phyloP scores from a whole-genome alignment of 2,888 invertebrate genomes.

The Invenusta paracnida region DNA sequence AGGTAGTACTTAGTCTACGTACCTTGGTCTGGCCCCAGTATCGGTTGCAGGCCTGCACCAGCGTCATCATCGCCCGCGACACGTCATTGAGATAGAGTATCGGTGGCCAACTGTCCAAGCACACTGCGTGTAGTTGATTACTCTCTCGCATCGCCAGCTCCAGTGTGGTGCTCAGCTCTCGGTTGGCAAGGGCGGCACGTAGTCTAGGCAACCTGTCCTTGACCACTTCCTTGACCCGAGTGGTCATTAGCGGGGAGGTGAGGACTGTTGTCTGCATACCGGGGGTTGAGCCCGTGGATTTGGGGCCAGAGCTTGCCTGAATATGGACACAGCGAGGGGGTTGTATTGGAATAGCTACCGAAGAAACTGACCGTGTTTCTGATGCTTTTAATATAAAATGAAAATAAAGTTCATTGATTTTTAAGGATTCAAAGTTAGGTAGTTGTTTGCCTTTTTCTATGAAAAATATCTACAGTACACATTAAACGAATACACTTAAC shows the following conservation, averaged over 20 bases:
- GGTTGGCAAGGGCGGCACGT: slow-evolving; percentile 66
- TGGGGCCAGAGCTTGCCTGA: slow-evolving; percentile 67
- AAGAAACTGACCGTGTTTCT: no score
- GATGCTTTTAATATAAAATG: no score
- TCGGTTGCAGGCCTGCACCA: slow-evolving; percentile 79
- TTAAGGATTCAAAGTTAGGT: no score
- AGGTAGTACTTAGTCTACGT: no score
- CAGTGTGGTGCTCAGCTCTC: slow-evolving; percentile 79
- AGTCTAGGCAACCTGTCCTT: slow-evolving; percentile 69
- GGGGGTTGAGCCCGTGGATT: slow-evolving; percentile 77
- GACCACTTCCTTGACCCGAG: slow-evolving; percentile 71
- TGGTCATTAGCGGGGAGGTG: slow-evolving; percentile 76
- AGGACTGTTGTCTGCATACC: slow-evolving; percentile 78
- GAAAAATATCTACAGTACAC: no score
- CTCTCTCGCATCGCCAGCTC: slow-evolving; percentile 88
- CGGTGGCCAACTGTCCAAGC: slow-evolving; percentile 87
- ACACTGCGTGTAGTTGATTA: slow-evolving; percentile 90
- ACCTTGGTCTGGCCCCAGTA: slow-evolving; percentile 63
- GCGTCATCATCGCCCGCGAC: slow-evolving; percentile 73
- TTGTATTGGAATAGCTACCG: no score
- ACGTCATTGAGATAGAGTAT: slow-evolving; percentile 83
- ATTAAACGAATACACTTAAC: no score
- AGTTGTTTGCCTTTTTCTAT: no score
- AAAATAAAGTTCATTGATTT: no score
- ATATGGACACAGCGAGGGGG: not conserved